phyloP scores from a whole-genome alignment of 2,888 invertebrate species.

The Perizoma affinitatum region DNA sequence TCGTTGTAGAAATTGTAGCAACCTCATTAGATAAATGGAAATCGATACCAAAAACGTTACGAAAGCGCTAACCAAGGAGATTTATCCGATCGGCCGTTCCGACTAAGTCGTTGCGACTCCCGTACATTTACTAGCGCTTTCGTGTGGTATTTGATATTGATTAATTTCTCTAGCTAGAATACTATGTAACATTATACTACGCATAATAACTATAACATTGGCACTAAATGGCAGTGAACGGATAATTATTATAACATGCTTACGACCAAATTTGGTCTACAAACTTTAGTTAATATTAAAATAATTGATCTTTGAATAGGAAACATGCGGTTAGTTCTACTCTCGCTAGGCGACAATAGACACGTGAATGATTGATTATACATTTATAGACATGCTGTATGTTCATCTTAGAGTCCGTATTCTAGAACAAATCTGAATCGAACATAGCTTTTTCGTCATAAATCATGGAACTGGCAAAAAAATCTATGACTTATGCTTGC shows the following conservation, averaged over 20 bases:
- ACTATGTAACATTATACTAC: too few relatives aligned
- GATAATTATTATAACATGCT: not conserved
- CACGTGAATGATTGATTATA: not conserved
- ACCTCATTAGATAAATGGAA: not conserved
- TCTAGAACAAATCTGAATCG: too few relatives aligned
- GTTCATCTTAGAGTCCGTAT: not conserved
- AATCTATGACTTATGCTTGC: not conserved
- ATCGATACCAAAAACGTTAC: not conserved
- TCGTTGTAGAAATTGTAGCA: too few relatives aligned
- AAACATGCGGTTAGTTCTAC: not conserved
- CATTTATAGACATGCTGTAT: not conserved
- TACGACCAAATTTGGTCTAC: not conserved
- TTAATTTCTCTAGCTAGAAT: too few relatives aligned
- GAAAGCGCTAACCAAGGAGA: not conserved
- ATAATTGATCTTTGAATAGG: too few relatives aligned
- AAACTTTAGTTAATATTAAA: too few relatives aligned
- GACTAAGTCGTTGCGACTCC: too few relatives aligned
- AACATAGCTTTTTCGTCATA: too few relatives aligned
- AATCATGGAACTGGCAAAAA: not conserved
- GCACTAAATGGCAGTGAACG: slow-evolving; percentile 2
- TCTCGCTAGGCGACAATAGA: not conserved
- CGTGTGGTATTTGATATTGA: too few relatives aligned
- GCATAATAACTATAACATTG: not conserved
- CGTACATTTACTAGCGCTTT: too few relatives aligned
- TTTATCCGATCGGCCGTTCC: too few relatives aligned